A percentile compares a stretch with the other conserved stretches of the same genome.
Evolutionary conservation across 2,113 vertebrate genomes (phyloP).

Genomic region (Pholis gunnellus): DNA sequence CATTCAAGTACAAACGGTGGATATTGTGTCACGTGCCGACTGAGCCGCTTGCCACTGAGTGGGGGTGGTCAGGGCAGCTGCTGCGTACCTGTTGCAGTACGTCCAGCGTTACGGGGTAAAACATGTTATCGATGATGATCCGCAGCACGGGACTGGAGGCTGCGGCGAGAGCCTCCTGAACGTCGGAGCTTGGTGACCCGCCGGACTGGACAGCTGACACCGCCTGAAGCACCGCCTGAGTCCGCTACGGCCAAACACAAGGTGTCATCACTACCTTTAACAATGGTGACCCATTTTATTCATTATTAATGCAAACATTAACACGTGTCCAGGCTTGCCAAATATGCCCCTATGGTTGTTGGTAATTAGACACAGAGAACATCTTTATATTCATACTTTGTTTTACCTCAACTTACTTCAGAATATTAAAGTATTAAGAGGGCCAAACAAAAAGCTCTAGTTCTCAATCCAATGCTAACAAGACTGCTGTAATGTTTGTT

Average conservation of each 20-base stretch:
- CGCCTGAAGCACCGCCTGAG: slow-evolving; percentile 92
- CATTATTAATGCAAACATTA: not conserved
- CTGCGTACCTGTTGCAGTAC: slow-evolving; percentile 93
- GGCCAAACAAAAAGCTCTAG: not conserved
- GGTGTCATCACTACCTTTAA: not conserved
- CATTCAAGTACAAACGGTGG: not conserved
- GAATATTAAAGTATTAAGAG: not conserved
- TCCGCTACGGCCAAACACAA: slow-evolving; percentile 81
- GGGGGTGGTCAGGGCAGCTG: not conserved
- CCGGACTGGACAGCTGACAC: slow-evolving; percentile 92
- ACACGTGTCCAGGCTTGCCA: no score
- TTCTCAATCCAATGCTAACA: not conserved
- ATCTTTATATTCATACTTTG: no score
- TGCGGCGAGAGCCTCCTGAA: slow-evolving; percentile 90
- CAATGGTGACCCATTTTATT: not conserved
- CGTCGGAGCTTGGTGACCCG: slow-evolving; percentile 89
- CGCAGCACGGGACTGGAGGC: slow-evolving; percentile 95
- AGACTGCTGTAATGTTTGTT: not conserved
- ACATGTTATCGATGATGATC: slow-evolving; percentile 99
- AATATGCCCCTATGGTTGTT: not conserved
- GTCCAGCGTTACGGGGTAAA: slow-evolving; percentile 97
- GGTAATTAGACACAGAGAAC: not conserved
- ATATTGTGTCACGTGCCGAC: not conserved
- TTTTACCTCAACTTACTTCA: not conserved
- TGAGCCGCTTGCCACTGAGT: not conserved